Percentiles rank a stretch among this genome's conserved stretches.
phyloP scores from a whole-genome alignment of 1,140 invertebrate species.

The Papilio glaucus region DNA sequence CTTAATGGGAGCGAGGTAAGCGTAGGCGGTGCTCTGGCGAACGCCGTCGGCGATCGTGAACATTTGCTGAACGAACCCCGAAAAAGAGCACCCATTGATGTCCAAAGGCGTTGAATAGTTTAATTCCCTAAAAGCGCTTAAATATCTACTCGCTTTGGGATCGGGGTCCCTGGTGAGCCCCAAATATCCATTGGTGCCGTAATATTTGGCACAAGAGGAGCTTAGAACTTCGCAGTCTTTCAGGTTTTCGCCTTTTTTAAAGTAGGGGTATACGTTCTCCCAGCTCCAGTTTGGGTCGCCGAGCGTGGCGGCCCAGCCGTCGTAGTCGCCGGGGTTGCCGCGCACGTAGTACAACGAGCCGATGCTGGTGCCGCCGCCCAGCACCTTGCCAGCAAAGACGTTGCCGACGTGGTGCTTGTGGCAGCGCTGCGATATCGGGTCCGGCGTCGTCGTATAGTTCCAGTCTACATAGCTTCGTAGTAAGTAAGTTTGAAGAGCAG shows the following conservation, averaged over 20 bases:
- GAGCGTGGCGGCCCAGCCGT: slow-evolving; percentile 85
- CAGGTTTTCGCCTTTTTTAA: slow-evolving; percentile 54
- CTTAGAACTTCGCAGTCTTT: slow-evolving; percentile 40
- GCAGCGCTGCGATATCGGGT: slow-evolving; percentile 26
- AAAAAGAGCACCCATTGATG: slow-evolving; percentile 88
- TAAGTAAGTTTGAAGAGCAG: slow-evolving; percentile 39
- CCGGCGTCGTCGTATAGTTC: slow-evolving; percentile 44
- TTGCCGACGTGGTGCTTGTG: slow-evolving; percentile 12
- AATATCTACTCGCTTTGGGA: slow-evolving; percentile 39
- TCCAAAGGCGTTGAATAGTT: slow-evolving; percentile 76
- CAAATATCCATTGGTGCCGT: slow-evolving; percentile 51
- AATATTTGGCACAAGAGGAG: slow-evolving; percentile 41
- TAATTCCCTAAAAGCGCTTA: slow-evolving; percentile 50
- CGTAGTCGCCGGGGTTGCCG: slow-evolving; percentile 88
- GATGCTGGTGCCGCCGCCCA: slow-evolving; percentile 88
- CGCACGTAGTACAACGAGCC: slow-evolving; percentile 91
- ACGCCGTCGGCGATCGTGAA: slow-evolving; percentile 89
- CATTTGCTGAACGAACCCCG: slow-evolving; percentile 86
- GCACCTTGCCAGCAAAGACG: slow-evolving; percentile 68
- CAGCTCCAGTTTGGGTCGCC: slow-evolving; percentile 87
- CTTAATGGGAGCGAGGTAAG: slow-evolving; percentile 83
- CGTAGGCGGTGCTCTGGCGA: slow-evolving; percentile 83
- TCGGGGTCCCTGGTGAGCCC: slow-evolving; percentile 44
- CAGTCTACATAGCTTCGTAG: slow-evolving; percentile 38
- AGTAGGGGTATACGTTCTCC: slow-evolving; percentile 59